Conservation (phyloP, 2,797 vertebrate genomes). For the Clarias fuscus region DNA sequence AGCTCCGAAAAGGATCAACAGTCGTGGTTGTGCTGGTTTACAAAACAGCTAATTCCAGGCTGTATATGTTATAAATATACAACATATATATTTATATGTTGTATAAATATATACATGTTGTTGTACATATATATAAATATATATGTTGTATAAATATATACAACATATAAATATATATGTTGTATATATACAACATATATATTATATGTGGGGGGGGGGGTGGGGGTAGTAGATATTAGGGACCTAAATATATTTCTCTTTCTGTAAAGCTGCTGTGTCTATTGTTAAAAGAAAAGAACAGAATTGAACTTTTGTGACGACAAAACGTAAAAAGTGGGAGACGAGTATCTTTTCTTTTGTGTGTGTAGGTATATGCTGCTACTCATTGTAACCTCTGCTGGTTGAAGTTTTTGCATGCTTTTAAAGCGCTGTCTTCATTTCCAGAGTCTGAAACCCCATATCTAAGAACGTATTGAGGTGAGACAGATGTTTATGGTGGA, state of each 20-base stretch:
- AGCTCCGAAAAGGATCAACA: not conserved
- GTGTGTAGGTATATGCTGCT: not conserved
- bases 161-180: too few relatives aligned
- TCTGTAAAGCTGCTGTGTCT: not conserved
- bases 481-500: slow-evolving; percentile 6
- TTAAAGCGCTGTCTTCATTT: slow-evolving; percentile 2
- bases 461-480: not conserved
- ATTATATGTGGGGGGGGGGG: too few relatives aligned
- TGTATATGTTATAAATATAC: not conserved
- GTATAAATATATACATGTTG: too few relatives aligned
- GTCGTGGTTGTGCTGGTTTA: not conserved
- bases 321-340: not conserved
- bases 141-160: too few relatives aligned
- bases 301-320: not conserved
- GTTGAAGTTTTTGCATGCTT: slow-evolving; percentile 1
- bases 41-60: not conserved
- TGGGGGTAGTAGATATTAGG: not conserved
- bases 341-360: not conserved
- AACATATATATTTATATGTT: too few relatives aligned
- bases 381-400: not conserved
- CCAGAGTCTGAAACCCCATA: not conserved
- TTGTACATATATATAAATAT: too few relatives aligned
- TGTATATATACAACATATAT: too few relatives aligned
- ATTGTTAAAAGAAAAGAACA: not conserved
- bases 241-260: not conserved